Percentiles rank a stretch among this genome's conserved stretches.
phyloP scores from a whole-genome alignment of 2,113 vertebrate genomes.

The Ellobius talpinus region DNA sequence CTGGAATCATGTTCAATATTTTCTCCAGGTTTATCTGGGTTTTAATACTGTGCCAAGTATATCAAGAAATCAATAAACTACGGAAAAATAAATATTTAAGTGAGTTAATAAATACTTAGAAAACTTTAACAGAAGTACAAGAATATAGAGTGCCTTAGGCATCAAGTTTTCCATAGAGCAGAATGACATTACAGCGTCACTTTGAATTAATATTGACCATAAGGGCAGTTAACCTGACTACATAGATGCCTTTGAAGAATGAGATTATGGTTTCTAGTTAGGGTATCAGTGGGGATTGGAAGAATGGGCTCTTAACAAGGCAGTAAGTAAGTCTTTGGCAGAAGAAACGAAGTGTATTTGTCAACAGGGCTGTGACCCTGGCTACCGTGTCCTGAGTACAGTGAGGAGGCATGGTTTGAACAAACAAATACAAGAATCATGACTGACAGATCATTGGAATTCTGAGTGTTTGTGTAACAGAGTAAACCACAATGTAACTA shows the following conservation, averaged over 20 bases:
- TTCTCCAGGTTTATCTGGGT: neutral
- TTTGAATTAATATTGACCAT: slow-evolving; percentile 23
- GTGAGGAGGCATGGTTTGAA: neutral
- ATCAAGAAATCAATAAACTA: neutral
- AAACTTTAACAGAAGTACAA: neutral
- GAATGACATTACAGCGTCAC: neutral
- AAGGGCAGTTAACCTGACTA: neutral
- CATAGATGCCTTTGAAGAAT: slow-evolving; percentile 67
- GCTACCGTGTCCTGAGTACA: neutral
- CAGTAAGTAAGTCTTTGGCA: neutral
- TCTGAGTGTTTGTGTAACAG: neutral
- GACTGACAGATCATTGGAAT: neutral
- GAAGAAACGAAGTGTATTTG: neutral
- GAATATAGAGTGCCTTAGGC: neutral
- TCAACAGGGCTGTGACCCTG: neutral
- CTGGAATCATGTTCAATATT: neutral
- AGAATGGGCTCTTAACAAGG: neutral
- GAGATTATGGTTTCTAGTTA: slow-evolving; percentile 12
- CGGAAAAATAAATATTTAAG: neutral
- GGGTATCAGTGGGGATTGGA: neutral
- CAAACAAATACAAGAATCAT: neutral
- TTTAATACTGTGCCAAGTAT: neutral
- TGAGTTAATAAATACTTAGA: neutral
- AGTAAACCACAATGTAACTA: neutral
- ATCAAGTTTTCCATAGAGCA: neutral